Evolutionary conservation across 2,113 vertebrate species (phyloP), one percentile per base, ranked within the genome.

Genomic region (Seriola rivoliana): DNA sequence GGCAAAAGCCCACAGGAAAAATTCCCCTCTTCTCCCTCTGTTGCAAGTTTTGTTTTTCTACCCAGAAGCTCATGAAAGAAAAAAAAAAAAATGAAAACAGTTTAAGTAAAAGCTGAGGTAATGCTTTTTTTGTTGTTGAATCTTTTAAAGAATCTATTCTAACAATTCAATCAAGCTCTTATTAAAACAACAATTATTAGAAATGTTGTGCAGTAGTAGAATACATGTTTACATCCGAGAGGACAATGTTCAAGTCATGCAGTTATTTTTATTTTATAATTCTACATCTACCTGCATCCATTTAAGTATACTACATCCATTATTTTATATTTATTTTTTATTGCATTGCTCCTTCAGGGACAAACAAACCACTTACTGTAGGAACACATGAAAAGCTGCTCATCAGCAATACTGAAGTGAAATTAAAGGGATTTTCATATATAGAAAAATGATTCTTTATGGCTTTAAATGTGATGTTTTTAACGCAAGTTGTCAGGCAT

Each of bases 1-100:
- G 89, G 85, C 82, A 83, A 87, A 92, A 92, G 81, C 79, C 89
- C 85, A 82, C 59, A 92, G 88, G 88, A 55, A 81, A 80, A 92
- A 89, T 85, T 38, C 69, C 44, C 60, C 32, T 59, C 2, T 10
- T 76, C 55, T 78, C 74, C 54, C 87, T 81, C 75, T 85, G 82
- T 59, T 88, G 29, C 75, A 76, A 38, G 40, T 82, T 86, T 88
- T 88, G 84, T 88, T 94, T 95, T 93, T 91, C 74, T 87, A 82
- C 60, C 81, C 76, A 89, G 73, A 85, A 88, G 78, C 77, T 62
- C 52, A 40, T 0, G 5, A 66, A 55, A 50, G 78, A 66, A 40
- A 75, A 77, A 79, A 66, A 34, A 50, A 21, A 48, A 25, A 78
- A 66, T 63, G 68, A 89, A 68, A 85, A 80, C 42, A 64, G 66